Conservation (phyloP, 2,797 vertebrate species). For the Podarcis lilfordi region DNA sequence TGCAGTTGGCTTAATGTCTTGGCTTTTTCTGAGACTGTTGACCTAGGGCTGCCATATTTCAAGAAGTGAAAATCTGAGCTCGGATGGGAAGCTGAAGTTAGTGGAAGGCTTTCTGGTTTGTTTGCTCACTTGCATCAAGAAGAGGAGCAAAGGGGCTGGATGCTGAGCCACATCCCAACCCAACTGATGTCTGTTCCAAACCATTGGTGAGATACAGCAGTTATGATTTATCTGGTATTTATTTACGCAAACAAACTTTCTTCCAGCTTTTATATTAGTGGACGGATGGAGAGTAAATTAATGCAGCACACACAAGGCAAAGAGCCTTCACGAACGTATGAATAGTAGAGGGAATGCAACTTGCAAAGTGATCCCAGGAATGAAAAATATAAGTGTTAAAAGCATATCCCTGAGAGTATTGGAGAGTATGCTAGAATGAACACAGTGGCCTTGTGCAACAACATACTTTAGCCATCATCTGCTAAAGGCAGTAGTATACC, state of each 20-base stretch:
- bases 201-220: neutral
- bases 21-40: no score
- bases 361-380: neutral
- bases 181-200: neutral
- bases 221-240: neutral
- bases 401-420: neutral
- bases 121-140: no score
- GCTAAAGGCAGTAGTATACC: neutral
- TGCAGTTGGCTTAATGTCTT: no score
- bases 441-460: neutral
- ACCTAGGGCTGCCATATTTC: no score
- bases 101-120: no score
- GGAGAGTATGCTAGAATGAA: neutral
- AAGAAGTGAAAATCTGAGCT: no score
- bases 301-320: no score
- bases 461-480: neutral
- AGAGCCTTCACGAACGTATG: neutral
- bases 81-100: no score
- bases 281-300: no score
- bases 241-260: neutral
- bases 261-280: no score
- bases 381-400: neutral
- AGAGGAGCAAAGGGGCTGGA: no score
- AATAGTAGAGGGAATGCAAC: neutral
- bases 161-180: neutral